phyloP scores from a whole-genome alignment of 2,888 invertebrate species.

The Pristionchus maxplancki region DNA sequence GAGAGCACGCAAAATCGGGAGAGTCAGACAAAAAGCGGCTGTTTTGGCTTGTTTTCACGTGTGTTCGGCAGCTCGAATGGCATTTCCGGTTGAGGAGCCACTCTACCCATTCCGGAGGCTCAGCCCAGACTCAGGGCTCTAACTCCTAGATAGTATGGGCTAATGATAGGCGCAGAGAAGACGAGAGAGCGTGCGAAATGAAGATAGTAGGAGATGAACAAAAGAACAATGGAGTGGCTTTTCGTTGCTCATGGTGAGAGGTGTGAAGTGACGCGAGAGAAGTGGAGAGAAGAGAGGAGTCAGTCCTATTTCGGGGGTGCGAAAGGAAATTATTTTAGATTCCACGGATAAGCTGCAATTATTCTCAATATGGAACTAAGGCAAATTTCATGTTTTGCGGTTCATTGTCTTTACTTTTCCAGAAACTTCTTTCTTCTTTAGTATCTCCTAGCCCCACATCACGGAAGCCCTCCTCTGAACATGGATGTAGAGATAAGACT shows the following conservation, averaged over 20 bases:
- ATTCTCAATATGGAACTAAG: no score
- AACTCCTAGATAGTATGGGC: neutral
- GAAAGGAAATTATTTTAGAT: no score
- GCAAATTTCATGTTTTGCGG: no score
- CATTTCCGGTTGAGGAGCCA: neutral
- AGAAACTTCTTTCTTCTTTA: no score
- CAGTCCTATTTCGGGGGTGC: no score
- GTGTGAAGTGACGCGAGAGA: neutral
- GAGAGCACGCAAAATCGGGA: neutral
- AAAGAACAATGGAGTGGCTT: neutral
- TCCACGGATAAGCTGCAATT: no score
- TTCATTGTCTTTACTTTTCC: no score
- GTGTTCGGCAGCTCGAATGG: neutral
- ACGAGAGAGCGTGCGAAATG: neutral
- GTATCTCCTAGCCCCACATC: neutral
- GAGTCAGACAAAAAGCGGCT: no score
- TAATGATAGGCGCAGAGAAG: neutral
- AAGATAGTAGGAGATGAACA: neutral
- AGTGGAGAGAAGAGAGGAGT: neutral
- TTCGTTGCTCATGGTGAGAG: neutral
- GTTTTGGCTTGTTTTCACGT: constrained; percentile 3
- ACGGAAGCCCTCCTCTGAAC: neutral
- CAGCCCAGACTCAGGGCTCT: neutral
- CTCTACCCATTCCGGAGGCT: no score
- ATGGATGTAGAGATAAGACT: no score